Base-by-base conservation (phyloP, 2,797 vertebrate genomes). In the Siniperca scherzeri region DNA sequence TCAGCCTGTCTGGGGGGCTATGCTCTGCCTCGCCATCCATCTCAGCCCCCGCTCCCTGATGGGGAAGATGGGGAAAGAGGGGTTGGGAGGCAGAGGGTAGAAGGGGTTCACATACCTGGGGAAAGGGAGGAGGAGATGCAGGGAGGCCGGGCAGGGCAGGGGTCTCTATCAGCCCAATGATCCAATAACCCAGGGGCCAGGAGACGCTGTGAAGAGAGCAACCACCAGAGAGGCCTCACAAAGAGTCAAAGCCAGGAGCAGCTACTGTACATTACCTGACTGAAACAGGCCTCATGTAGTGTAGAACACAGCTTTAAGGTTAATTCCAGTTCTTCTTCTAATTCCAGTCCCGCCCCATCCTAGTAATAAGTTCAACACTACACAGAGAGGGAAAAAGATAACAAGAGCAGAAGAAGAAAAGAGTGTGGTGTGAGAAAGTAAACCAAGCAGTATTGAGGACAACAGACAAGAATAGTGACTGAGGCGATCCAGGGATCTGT, bases 1-100 rank as follows among this genome's bases (percentile, higher is more conserved):
- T 98, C 97, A 98, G 95, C 84, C 78, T 72, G 92, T 96, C 95
- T 94, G 95, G 96, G 96, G 94, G 96, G 95, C 95, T 94, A 90
- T 93, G 69, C 88, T 85, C 90, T 84, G 88, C 67, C 81, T 82
- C 66, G 22, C 78, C 90, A 92, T 93, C 89, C 95, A 96, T 95
- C 95, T 96, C 94, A 93, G 94, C 72, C 68, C 68, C 95, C 88
- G 91, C 91, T 90, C 90, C 88, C 87, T 66, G 77, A 80, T 85
- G 83, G 84, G 75, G 71, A 77, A 79, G 79, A 79, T 5, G 33
- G 83, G 80, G 70, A 85, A 90, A 81, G 57, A 88, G 76, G 80
- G 83, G 79, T 84, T 74, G 82, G 85, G 72, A 91, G 77, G 88
- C 77, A 68, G 72, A 85, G 83, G 66, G 80, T 85, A 61, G 83